Conservation (phyloP, 2,797 vertebrate species). For the Platalea minor region DNA sequence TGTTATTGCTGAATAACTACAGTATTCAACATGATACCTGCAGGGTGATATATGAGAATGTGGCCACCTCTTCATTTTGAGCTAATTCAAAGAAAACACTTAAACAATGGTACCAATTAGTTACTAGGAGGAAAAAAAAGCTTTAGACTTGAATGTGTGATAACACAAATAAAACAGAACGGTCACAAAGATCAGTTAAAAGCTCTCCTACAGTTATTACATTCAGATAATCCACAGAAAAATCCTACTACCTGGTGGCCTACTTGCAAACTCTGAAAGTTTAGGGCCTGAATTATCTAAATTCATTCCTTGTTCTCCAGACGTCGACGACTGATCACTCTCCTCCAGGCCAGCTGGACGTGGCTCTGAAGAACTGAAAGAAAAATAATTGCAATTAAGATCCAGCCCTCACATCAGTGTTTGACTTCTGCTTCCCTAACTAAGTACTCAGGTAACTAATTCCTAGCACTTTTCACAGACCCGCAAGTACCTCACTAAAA, state of each 20-base stretch:
- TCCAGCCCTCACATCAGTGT: background rate
- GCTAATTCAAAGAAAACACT: background rate
- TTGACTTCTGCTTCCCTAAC: background rate
- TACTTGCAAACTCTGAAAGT: constrained; percentile 87
- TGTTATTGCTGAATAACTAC: background rate
- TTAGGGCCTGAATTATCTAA: constrained; percentile 87
- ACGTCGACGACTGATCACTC: constrained; percentile 82
- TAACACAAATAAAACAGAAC: background rate
- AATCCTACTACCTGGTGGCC: constrained; percentile 81
- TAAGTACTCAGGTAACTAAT: background rate
- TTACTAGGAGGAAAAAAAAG: background rate
- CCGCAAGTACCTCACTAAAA: background rate
- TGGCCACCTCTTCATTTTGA: background rate
- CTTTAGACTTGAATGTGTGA: background rate
- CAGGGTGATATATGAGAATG: background rate
- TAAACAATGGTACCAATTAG: background rate
- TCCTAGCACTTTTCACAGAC: background rate
- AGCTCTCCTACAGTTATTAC: background rate
- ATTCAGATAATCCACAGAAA: background rate
- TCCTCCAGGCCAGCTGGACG: constrained; percentile 86
- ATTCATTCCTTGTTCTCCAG: constrained; percentile 86
- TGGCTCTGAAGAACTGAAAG: constrained; percentile 82
- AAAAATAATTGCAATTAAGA: constrained; percentile 12
- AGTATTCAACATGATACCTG: background rate
- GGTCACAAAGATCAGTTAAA: background rate